Evolutionary conservation across 2,113 vertebrate genomes (phyloP), one percentile per base, ranked within the genome.

Genomic region (Lanius ludovicianus): DNA sequence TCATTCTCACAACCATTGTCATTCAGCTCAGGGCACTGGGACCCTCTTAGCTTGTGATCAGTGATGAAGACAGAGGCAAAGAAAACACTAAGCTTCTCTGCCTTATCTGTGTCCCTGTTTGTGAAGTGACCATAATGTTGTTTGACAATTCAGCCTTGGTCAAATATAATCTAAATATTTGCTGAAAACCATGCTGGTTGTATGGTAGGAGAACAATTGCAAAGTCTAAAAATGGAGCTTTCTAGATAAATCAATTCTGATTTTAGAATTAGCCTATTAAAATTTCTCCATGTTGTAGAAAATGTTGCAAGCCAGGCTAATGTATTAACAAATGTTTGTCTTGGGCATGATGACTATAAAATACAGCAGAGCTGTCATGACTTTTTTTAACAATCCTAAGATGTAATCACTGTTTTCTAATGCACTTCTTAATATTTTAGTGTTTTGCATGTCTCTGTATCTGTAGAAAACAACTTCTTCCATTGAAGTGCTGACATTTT

Each of bases 401-500:
- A 79, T 60, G 21, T 79, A 83, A 77, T 80, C 50, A 21, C 57
- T 87, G 24, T 71, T 96, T 92, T 59, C 50, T 91, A 80, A 78
- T 47, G 30, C 22, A 30, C 11, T 37, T 79, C 46, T 90, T 88
- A 76, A 50, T 87, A 57, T 88, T 83, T 95, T 52, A 86, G 65
- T 90, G 41, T 86, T 95, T 87, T 44, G 76, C 42, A 69, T 2
- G 1, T 89, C 47, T 82, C 46, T 49, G 13, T 90, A n/a, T 63
- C 76, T 91, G 94, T 74, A 87, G 49, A 91, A 96, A 91, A 81
- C 71, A 73, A 52, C 59, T 53, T 74, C 17, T 78, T 83, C 70
- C 24, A 53, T 60, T 90, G 94, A 92, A 95, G 63, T 90, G 42
- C 79, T 92, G 82, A 57, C 27, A 47, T 77, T 55, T 92, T 91